Conservation (phyloP, 2,888 invertebrate genomes). For the Diarsia dahlii region DNA sequence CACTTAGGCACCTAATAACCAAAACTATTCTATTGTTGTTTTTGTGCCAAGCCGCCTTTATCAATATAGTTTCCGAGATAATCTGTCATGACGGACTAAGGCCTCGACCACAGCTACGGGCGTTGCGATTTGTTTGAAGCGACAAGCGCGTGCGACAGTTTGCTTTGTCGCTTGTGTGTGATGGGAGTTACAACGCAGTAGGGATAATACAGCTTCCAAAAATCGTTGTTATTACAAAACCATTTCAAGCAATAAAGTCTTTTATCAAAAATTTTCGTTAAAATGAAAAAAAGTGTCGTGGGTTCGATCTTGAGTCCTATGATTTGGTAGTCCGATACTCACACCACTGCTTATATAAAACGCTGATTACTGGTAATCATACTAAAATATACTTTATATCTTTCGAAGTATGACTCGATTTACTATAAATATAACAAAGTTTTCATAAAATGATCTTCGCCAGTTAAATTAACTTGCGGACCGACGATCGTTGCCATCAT, state of each 20-base stretch:
- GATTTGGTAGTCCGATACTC: too few relatives aligned
- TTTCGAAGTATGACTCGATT: not conserved
- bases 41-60: constrained; percentile 16
- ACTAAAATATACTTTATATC: not conserved
- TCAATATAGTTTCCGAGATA: constrained; percentile 24
- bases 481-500: not conserved
- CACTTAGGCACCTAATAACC: not conserved
- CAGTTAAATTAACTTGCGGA: not conserved
- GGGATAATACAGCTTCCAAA: too few relatives aligned
- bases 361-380: not conserved
- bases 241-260: too few relatives aligned
- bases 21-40: constrained; percentile 25
- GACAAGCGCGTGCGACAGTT: not conserved
- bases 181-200: too few relatives aligned
- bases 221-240: too few relatives aligned
- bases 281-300: too few relatives aligned
- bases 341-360: not conserved
- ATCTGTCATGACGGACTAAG: constrained; percentile 25
- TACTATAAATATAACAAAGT: not conserved
- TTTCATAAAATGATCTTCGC: not conserved
- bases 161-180: too few relatives aligned
- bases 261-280: too few relatives aligned
- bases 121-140: not conserved
- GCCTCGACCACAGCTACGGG: accelerated
- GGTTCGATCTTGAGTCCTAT: not conserved